Evolutionary conservation across 2,888 invertebrate species (phyloP).

Genomic region (Ectobius pallidus): DNA sequence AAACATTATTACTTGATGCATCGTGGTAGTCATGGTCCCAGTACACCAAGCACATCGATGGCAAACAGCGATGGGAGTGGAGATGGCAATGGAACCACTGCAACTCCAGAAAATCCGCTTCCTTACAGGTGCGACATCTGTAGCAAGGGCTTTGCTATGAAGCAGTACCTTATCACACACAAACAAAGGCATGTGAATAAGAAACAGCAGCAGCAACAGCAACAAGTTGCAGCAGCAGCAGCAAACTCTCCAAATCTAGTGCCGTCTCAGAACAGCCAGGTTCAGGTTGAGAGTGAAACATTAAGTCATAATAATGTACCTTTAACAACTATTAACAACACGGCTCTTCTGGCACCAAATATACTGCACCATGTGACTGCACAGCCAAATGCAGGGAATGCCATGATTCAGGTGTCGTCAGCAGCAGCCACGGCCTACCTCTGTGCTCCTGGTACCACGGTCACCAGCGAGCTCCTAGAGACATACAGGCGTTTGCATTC

Average conservation of each 20-base stretch:
- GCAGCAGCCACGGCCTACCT: slow-evolving; percentile 39
- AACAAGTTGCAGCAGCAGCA: slow-evolving; percentile 6
- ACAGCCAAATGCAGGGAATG: slow-evolving; percentile 21
- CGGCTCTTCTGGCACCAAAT: slow-evolving; percentile 40
- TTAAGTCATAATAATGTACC: slow-evolving; percentile 34
- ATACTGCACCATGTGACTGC: slow-evolving; percentile 40
- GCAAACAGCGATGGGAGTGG: slow-evolving; percentile 16
- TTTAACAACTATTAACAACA: slow-evolving; percentile 42
- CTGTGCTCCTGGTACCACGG: slow-evolving; percentile 37
- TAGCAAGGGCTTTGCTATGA: slow-evolving; percentile 62
- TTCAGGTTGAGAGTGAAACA: slow-evolving; percentile 2
- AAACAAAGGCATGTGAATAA: slow-evolving; percentile 58
- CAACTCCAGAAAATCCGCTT: slow-evolving; percentile 28
- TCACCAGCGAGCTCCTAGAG: slow-evolving; percentile 41
- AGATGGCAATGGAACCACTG: slow-evolving; percentile 9
- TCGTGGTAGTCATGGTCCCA: slow-evolving; percentile 50
- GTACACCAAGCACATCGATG: slow-evolving; percentile 10
- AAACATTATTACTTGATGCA: slow-evolving; percentile 71
- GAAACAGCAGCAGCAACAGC: slow-evolving; percentile 14
- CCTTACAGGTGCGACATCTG: slow-evolving; percentile 66
- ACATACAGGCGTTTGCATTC: slow-evolving; percentile 42
- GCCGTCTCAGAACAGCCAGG: slow-evolving; percentile 7
- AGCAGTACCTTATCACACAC: slow-evolving; percentile 67
- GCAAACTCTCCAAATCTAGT: slow-evolving; percentile 18
- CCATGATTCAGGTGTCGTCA: slow-evolving; percentile 40